Evolutionary conservation across 35 echinoderm and acorn worm species (phyloP).

Genomic region (Holothuria glaberrima): DNA sequence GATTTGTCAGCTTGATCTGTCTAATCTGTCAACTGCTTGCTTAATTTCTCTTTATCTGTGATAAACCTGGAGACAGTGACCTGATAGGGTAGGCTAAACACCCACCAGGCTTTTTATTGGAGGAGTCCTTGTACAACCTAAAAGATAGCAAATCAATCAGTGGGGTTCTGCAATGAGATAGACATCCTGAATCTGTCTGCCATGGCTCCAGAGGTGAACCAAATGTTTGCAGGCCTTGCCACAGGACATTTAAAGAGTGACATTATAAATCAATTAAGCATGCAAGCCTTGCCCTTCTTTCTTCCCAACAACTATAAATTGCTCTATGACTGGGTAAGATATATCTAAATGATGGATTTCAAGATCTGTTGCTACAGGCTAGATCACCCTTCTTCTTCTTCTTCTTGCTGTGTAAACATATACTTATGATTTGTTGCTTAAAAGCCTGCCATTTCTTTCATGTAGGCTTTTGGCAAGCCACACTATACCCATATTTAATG

Average conservation of each 20-base stretch:
- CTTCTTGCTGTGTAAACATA: no score
- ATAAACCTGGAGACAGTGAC: neutral
- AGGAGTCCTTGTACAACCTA: neutral
- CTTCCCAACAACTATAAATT: neutral
- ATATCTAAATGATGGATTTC: no score
- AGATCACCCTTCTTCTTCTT: no score
- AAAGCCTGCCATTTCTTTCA: no score
- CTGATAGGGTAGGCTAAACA: constrained; percentile 16
- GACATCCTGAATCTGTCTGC: neutral
- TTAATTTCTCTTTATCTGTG: neutral
- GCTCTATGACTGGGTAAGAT: neutral
- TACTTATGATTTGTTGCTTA: no score
- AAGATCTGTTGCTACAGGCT: no score
- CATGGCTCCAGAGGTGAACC: constrained; percentile 34
- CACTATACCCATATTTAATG: no score
- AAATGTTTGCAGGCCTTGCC: constrained; percentile 43
- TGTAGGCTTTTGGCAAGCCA: no score
- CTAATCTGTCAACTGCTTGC: neutral
- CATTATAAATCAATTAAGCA: constrained; percentile 33
- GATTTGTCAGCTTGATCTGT: neutral
- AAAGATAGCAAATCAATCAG: neutral
- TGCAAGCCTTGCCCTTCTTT: neutral
- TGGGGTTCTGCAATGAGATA: constrained; percentile 24
- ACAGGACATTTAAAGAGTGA: neutral
- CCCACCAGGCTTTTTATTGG: neutral